Evolutionary conservation across 2,113 vertebrate genomes (phyloP), one percentile per base, ranked within the genome.

Genomic region (Sorex araneus): DNA sequence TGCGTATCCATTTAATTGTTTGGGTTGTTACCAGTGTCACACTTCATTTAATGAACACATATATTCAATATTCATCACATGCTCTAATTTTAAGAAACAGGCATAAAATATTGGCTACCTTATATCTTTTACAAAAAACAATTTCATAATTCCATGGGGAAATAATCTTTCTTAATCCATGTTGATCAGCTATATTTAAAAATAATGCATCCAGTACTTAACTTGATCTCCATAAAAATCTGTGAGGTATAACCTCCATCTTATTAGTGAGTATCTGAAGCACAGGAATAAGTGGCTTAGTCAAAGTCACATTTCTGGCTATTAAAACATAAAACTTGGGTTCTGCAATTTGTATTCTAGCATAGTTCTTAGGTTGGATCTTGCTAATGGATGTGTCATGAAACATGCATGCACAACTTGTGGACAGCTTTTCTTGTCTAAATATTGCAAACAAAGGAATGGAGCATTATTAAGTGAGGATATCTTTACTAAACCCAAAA

Each of bases 211-310:
- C 15, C 23, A 43, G 79, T 69, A 32, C 6, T 32, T 64, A 57
- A 70, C 76, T 85, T 77, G n/a, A 83, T 71, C 25, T 43, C 60
- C 30, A 69, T 74, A 87, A 75, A 47, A 92, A 25, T 8, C 34
- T 66, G 10, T 74, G 57, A 83, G 9, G 45, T 67, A 75, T 66
- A 12, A 73, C 8, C 45, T 94, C 19, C 6, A n/a, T 81, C 67
- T 73, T 81, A 54, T 15, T 30, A 36, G 1, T 10, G 16, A 34
- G 6, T 4, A 6, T 21, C 6, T 77, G 2, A 40, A 45, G 9
- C 28, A 28, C 1, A 43, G 8, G 4, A 18, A 64, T 47, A 87
- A 36, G 15, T 18, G 18, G 71, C 21, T 74, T 93, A 50, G 6
- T 67, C 16, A 79, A 36, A 81, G 18, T 89, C 13, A 28, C 45